Evolutionary conservation across 2,113 vertebrate genomes (phyloP), one percentile per base, ranked within the genome.

Genomic region (Bettongia penicillata): DNA sequence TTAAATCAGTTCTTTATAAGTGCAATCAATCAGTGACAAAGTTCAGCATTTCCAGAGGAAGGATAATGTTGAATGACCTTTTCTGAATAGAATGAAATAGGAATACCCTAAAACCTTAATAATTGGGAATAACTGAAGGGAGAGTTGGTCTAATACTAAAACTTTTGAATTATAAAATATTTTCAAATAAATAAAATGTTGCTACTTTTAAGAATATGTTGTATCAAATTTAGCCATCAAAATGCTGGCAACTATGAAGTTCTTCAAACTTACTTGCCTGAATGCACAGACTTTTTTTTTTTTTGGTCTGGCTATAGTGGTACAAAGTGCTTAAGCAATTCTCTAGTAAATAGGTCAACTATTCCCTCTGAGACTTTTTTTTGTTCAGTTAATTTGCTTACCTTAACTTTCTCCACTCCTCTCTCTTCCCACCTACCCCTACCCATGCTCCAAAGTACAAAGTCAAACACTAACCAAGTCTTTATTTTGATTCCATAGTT

Each of bases 181-280:
- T 47, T 57, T 96, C 90, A 19, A 96, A 95, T 84, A 92, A 93
- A 95, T 12, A 53, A 61, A 92, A 8, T 43, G 49, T 89, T n/a
- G 0, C 19, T 52, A 51, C 77, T 93, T 28, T 43, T 31, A 31
- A 37, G 37, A 0, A 22, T 6, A 25, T 43, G 25, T 16, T 94
- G 49, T 94, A 94, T 55, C 25, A 7, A 93, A 53, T 48, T 51
- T 31, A 95, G 50, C 11, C 92, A 92, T 91, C 31, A 90, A 95
- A 94, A 28, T 25, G 28, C 8, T 23, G 57, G 57, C 47, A 37
- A 8, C 31, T 0, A 77, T 93, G 8, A 24, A 7, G 25, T 77
- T 91, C 61, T 94, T 90, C 84, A 22, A 1, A 77, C 77, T 12
- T 49, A 25, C 6, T 50, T 90, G 11, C 95, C 49, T 91, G 57